Evolutionary conservation across 1,140 invertebrate species (phyloP), one percentile per base, ranked within the genome.

Genomic region (Linepithema humile): DNA sequence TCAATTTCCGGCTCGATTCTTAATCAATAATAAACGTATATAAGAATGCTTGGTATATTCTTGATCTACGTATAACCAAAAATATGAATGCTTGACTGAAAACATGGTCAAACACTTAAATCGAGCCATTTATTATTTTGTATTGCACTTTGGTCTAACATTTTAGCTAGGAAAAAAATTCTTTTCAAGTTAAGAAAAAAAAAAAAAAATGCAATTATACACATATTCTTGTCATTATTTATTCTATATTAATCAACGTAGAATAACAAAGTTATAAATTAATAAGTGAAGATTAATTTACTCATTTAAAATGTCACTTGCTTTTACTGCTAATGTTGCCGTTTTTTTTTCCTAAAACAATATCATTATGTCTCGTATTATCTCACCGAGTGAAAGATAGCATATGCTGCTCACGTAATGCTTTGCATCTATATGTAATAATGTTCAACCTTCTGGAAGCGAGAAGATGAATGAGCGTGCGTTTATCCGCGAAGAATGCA

Each of bases 401-500:
- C 17, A 20, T 59, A 9, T 5, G 9, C 48, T 59, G 15, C 23
- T 59, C 53, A 40, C 15, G 29, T n/a, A 20, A 75, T 7, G 32
- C 15, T 75, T 75, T 48, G 38, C 26, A 75, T 48, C 12, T 26
- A 38, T 17, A 15, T 6, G 15, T 45, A 57, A 43, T 10, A 20
- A 72, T 32, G 17, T 4, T 32, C 7, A 15, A 5, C 59, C 38
- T n/a, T n/a, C 3, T 40, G 59, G 15, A 32, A 53, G 50, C 23
- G 20, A n/a, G 35, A 62, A 78, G 23, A 78, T n/a, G 62, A 40
- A 69, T 15, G 35, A 78, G 35, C 23, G 23, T 10, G 35, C 32
- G 40, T 62, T 75, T 75, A 64, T 64, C 45, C 60, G 43, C 45
- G 45, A 55, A 69, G 62, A 78, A 78, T 69, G 64, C 48, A 55